phyloP scores from a whole-genome alignment of 2,888 invertebrate species.

The Torymus auratus region DNA sequence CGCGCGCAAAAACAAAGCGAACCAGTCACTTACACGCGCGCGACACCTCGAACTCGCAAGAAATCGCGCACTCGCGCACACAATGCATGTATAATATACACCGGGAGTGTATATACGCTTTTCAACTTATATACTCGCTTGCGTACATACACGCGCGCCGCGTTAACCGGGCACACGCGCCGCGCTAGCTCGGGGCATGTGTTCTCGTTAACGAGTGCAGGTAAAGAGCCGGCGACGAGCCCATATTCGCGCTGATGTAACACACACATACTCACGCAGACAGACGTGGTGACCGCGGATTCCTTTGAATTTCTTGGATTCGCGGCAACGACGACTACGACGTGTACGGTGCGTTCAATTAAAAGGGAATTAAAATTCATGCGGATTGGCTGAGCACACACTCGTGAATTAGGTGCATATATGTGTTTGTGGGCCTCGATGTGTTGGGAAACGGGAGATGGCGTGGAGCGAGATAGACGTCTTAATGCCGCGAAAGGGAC shows the following conservation, averaged over 20 bases:
- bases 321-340: neutral
- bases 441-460: slow-evolving; percentile 23
- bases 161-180: too few relatives aligned
- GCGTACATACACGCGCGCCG: too few relatives aligned
- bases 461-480: slow-evolving; percentile 22
- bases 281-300: neutral
- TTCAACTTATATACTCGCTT: too few relatives aligned
- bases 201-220: slow-evolving; percentile 19
- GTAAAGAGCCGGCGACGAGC: neutral
- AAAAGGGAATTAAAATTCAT: slow-evolving; percentile 51
- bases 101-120: too few relatives aligned
- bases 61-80: too few relatives aligned
- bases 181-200: neutral
- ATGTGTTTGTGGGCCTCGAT: neutral
- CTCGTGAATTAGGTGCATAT: slow-evolving; percentile 21
- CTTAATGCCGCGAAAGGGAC: slow-evolving; percentile 42
- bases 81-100: too few relatives aligned
- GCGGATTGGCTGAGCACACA: neutral
- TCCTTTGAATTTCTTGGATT: slow-evolving; percentile 43
- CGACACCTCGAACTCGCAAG: too few relatives aligned
- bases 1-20: too few relatives aligned
- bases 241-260: slow-evolving; percentile 40
- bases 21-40: too few relatives aligned
- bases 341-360: slow-evolving; percentile 32
- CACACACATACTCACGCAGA: neutral